phyloP scores from a whole-genome alignment of 2,113 vertebrate species.

The Platanista minor region DNA sequence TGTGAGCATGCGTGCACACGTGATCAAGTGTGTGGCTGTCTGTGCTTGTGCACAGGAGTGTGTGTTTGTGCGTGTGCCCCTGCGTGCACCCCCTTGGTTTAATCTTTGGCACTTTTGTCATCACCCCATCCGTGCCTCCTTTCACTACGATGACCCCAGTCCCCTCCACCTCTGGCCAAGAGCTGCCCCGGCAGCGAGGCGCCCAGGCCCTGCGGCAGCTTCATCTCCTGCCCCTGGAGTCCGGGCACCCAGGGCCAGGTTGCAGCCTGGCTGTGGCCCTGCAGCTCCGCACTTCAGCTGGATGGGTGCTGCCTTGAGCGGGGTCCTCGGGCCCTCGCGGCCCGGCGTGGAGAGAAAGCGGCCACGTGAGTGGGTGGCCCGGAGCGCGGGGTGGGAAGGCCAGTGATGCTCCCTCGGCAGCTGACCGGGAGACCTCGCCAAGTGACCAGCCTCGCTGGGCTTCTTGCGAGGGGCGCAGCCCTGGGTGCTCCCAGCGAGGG shows the following conservation, averaged over 20 bases:
- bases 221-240: not conserved
- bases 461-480: fast-evolving
- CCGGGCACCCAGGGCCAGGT: fast-evolving
- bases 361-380: fast-evolving
- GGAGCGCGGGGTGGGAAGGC: fast-evolving
- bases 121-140: not conserved
- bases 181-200: too few species aligned
- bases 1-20: fast-evolving
- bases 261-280: not conserved
- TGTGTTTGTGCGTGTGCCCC: not conserved
- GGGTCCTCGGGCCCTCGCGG: fast-evolving
- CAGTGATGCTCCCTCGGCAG: fast-evolving
- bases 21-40: not conserved
- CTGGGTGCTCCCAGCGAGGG: not conserved
- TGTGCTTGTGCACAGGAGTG: too few species aligned
- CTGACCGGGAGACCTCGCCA: fast-evolving
- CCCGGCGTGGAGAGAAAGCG: fast-evolving
- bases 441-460: not conserved
- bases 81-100: not conserved
- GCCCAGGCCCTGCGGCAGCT: fast-evolving
- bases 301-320: fast-evolving
- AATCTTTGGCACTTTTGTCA: not conserved
- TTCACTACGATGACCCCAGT: fast-evolving
- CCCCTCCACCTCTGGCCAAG: not conserved
- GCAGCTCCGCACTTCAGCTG: not conserved